phyloP scores from a whole-genome alignment of 2,888 invertebrate species.

The Dicyrtoma fusca region DNA sequence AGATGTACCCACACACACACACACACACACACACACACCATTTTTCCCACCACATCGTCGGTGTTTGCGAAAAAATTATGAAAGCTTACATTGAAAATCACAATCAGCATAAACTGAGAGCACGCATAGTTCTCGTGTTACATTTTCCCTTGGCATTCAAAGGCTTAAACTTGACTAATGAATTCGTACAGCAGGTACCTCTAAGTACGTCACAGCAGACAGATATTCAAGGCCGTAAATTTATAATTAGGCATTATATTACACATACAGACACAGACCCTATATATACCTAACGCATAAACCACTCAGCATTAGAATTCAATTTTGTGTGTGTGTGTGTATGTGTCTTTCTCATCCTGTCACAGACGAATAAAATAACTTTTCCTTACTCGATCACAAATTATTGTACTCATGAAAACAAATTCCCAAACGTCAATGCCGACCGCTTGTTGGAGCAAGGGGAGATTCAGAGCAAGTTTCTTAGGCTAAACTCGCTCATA shows the following conservation, averaged over 20 bases:
- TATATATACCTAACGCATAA: not conserved
- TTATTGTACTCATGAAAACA: too few species aligned
- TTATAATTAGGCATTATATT: slow-evolving; percentile 1
- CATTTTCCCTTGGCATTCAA: slow-evolving; percentile 11
- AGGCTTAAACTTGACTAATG: not conserved
- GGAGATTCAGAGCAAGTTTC: too few species aligned
- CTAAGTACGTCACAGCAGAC: not conserved
- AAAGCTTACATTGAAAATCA: slow-evolving; percentile 5
- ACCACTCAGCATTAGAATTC: not conserved
- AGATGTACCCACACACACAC: too few species aligned
- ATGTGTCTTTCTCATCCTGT: not conserved
- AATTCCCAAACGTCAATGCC: too few species aligned
- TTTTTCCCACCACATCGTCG: too few species aligned
- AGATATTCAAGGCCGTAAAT: not conserved
- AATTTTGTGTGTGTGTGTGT: too few species aligned
- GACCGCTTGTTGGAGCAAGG: too few species aligned
- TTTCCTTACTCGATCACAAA: too few species aligned
- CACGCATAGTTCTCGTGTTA: slow-evolving; percentile 17
- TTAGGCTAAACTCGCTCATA: too few species aligned
- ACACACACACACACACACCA: too few species aligned
- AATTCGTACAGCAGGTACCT: not conserved
- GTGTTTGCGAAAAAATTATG: not conserved
- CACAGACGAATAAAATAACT: not conserved
- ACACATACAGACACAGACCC: not conserved
- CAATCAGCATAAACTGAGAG: slow-evolving; percentile 8